A percentile compares a stretch with the other conserved stretches of the same genome.
Evolutionary conservation across 1,140 invertebrate genomes (phyloP).

Genomic region (Solenopsis fugax): DNA sequence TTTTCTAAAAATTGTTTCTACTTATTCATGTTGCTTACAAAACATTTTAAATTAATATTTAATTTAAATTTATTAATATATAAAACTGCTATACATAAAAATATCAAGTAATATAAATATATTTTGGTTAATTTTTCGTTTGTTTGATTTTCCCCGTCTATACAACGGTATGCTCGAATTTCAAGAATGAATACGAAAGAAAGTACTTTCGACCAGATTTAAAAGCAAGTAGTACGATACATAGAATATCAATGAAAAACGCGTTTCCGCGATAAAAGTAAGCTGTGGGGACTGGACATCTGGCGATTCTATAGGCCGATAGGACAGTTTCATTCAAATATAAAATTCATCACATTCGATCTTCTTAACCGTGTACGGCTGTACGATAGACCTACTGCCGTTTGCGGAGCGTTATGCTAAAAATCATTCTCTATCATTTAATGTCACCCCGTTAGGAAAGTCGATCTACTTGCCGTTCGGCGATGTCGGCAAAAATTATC

Average conservation of each 20-base stretch:
- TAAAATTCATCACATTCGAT: conserved; percentile 86
- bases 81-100: not conserved
- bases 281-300: conserved; percentile 83
- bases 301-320: conserved; percentile 80
- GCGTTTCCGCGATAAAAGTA: conserved; percentile 55
- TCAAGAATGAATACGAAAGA: not conserved
- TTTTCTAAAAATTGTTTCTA: not conserved
- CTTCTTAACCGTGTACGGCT: conserved; percentile 72
- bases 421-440: conserved; percentile 2
- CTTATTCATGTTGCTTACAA: not conserved
- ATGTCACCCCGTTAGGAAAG: conserved; percentile 12
- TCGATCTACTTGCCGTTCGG: not conserved
- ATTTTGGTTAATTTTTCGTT: not conserved
- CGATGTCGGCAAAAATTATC: conserved; percentile 21
- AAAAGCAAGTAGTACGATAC: not conserved
- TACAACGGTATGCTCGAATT: not conserved
- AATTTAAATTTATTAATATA: not conserved
- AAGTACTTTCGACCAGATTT: conserved; percentile 1
- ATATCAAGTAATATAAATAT: not conserved
- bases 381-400: conserved; percentile 67
- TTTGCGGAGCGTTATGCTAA: conserved; percentile 45
- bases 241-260: conserved; percentile 32
- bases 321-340: conserved; percentile 80
- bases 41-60: not conserved
- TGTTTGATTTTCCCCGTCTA: not conserved